These are phyloP conservation scores for Hylaeus anthracinus DNA, from an alignment of 1,140 invertebrate species.

Conservation along the genomic window DNA sequence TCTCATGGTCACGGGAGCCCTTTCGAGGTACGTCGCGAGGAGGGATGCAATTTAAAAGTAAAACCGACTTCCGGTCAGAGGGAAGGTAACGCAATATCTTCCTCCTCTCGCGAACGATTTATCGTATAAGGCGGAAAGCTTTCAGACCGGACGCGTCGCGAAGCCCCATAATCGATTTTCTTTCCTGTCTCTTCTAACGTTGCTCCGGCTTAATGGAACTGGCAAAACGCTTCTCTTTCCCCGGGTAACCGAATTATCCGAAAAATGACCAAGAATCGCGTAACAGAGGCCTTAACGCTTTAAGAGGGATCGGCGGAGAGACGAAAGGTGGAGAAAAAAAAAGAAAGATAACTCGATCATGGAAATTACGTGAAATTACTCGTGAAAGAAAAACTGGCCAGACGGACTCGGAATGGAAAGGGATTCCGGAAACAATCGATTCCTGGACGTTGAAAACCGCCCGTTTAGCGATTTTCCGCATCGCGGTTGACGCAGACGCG, in stretches of 20 bases:
- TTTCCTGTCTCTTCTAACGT: slow-evolving; percentile 38
- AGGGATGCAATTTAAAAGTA: slow-evolving; percentile 32
- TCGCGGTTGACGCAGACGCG: too few relatives aligned
- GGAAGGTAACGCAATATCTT: slow-evolving; percentile 58
- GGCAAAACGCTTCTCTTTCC: slow-evolving; percentile 65
- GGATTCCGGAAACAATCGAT: neutral
- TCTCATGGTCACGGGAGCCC: neutral
- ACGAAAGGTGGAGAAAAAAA: too few relatives aligned
- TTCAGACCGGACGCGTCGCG: slow-evolving; percentile 61
- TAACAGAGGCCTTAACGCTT: neutral
- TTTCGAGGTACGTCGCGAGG: neutral
- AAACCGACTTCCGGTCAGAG: slow-evolving; percentile 32
- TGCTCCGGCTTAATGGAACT: slow-evolving; percentile 60
- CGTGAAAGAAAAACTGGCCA: too few relatives aligned
- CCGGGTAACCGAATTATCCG: slow-evolving; percentile 71
- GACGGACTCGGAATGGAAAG: too few relatives aligned
- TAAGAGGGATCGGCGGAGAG: neutral
- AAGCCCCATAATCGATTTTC: slow-evolving; percentile 70
- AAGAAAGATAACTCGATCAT: too few relatives aligned
- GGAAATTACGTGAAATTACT: too few relatives aligned
- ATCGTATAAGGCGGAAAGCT: slow-evolving; percentile 60
- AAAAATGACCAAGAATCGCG: slow-evolving; percentile 47
- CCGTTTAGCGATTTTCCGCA: too few relatives aligned
- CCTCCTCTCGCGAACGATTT: slow-evolving; percentile 50
- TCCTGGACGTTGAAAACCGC: too few relatives aligned